Base-by-base conservation (phyloP, 2,113 vertebrate genomes). In the Perca flavescens region DNA sequence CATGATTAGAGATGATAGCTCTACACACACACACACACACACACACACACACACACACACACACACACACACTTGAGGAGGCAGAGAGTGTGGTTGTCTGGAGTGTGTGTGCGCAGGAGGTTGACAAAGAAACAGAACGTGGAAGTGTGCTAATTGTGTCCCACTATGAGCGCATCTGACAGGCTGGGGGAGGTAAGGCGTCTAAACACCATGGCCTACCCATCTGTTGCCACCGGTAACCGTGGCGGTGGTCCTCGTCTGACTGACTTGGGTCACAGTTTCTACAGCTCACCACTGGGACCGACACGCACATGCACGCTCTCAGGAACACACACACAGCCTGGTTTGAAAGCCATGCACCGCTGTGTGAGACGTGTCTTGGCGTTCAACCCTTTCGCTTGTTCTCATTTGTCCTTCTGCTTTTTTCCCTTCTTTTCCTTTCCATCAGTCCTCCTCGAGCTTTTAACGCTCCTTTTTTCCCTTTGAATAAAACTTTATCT, bases 201-300 rank as follows among this genome's bases (percentile, higher is more conserved):
- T 89, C 89, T 89, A 84, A 89, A 84, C 90, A 89, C 88, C 70
- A 36, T 63, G 70, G 88, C 49, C 67, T 61, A 76, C 70, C 90
- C 92, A 94, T 94, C 92, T 94, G 93, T 85, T 91, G 86, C 85
- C 86, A 77, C 81, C 54, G 54, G 80, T 86, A 84, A 78, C 83
- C 68, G 34, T 88, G 82, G 88, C 63, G 77, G 89, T 92, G 90
- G 91, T 89, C 89, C 81, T 83, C 58, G 73, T 93, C 88, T 79
- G 53, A 72, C 83, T 88, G 83, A 91, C 91, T 88, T 3, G 81
- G 86, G 90, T 93, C 90, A 85, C 46, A 15, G 43, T 82, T 79
- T 63, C 69, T 54, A 62, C 81, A 89, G 84, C 79, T 87, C 77
- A 73, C 79, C 86, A 62, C 86, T 79, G 86, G 74, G 82, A 83